phyloP scores from a whole-genome alignment of 2,797 vertebrate species.

The Poeciliopsis turneri region DNA sequence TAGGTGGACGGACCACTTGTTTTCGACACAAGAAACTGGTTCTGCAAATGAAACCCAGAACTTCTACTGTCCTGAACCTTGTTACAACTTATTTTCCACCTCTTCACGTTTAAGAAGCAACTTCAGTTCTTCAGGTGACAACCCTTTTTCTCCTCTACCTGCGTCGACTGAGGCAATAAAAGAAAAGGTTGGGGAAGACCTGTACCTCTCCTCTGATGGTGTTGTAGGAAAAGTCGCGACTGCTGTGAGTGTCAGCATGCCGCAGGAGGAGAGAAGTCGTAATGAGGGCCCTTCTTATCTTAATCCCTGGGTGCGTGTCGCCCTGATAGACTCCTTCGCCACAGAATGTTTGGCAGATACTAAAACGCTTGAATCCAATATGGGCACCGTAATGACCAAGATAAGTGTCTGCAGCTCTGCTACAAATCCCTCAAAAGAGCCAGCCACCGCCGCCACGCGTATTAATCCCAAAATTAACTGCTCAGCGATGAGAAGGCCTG shows the following conservation, averaged over 20 bases:
- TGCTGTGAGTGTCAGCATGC: conserved; percentile 47
- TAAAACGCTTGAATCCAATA: conserved; percentile 85
- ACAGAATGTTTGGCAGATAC: conserved; percentile 82
- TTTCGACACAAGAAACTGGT: conserved; percentile 14
- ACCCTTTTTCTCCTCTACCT: conserved; percentile 5
- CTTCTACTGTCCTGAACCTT: conserved; percentile 5
- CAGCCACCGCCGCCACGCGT: conserved; percentile 71
- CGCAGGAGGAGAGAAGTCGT: conserved; percentile 65
- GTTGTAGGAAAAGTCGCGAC: conserved; percentile 49
- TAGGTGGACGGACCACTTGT: background rate
- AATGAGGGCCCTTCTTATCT: conserved; percentile 84
- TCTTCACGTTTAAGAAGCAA: conserved; percentile 1
- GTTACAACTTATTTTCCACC: conserved; percentile 50
- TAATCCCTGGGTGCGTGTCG: conserved; percentile 83
- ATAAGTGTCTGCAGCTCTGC: conserved; percentile 85
- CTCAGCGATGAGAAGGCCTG: conserved; percentile 79
- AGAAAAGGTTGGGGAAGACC: conserved; percentile 49
- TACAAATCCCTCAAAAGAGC: conserved; percentile 88
- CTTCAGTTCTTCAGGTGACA: conserved; percentile 18
- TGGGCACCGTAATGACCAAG: conserved; percentile 85
- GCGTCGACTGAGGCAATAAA: conserved; percentile 18
- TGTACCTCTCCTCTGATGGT: conserved; percentile 72
- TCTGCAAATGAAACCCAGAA: conserved; percentile 7
- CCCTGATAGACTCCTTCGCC: conserved; percentile 79
- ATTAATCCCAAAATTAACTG: conserved; percentile 87